Evolutionary conservation across 2,888 invertebrate genomes (phyloP), one percentile per base, ranked within the genome.

Genomic region (Caenorhabditis sp.): DNA sequence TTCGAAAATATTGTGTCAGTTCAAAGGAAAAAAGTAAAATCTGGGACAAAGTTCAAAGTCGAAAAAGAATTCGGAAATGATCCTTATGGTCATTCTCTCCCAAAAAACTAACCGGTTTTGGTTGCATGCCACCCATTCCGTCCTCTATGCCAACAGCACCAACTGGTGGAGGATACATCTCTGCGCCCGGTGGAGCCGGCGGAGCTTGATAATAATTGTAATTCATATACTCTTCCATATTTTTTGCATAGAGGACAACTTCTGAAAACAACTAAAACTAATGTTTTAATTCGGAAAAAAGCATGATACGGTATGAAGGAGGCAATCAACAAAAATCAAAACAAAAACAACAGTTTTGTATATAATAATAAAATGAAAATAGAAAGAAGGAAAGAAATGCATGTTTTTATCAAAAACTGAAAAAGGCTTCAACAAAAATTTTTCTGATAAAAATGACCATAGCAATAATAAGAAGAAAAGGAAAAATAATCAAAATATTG

Each of bases 181-280:
- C 74, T 25, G 63, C 27, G 4, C 58, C 59, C 7, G 72, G 72
- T 65, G 31, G 52, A 17, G 14, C 43, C 43, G 43, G 56, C 12
- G 56, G 56, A 7, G 56, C 14, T 66, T 60, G 61, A 66, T 56
- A 75, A 61, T 70, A 65, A 61, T 75, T 75, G 56, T 64, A 75
- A 31, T 26, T 70, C 62, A 75, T 70, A 70, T 70, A 75, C 20
- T 75, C 75, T 63, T 75, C 75, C 75, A 75, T 75, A 21, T 58
- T 60, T 67, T 65, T 63, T 27, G 65, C 70, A 75, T 70, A 75
- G 70, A 74, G 69, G 64, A 68, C 27, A 5, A n/a, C 8, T 53
- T n/a, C 53, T 53, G 53, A 53, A 53, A 53, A 17, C 20, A 5
- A 50, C 7, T 50, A 10, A 50, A 5, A 50, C 4, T 50, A 50